phyloP scores from a whole-genome alignment of 2,113 vertebrate species.

The Chaetodon trifascialis region DNA sequence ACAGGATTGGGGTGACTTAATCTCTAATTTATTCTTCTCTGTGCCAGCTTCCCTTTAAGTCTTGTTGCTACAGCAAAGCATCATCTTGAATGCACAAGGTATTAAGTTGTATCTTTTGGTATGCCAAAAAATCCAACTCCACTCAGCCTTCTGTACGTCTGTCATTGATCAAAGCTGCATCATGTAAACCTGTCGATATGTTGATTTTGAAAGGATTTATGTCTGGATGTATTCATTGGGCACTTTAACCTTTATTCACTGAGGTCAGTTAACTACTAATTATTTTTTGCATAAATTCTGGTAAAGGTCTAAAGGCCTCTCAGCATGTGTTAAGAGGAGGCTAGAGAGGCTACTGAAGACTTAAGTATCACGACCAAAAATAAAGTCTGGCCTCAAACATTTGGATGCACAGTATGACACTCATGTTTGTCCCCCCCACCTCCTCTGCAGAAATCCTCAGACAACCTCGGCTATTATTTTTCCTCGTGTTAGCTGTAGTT shows the following conservation, averaged over 20 bases:
- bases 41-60: slow-evolving; percentile 30
- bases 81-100: not conserved
- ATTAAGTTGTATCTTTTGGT: not conserved
- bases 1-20: slow-evolving; percentile 52
- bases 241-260: not conserved
- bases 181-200: not conserved
- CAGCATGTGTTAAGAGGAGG: not conserved
- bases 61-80: slow-evolving; percentile 5
- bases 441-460: not conserved
- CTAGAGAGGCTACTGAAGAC: not conserved
- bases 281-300: too few relatives aligned
- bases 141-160: not conserved
- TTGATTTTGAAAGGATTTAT: too few relatives aligned
- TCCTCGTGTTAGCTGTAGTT: not conserved
- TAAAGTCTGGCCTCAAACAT: too few relatives aligned
- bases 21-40: slow-evolving; percentile 55
- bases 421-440: not conserved
- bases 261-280: too few relatives aligned
- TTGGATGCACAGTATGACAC: too few relatives aligned
- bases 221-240: not conserved
- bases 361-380: too few relatives aligned
- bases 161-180: not conserved
- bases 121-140: not conserved
- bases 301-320: too few relatives aligned
- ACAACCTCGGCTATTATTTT: not conserved